Base-by-base conservation (phyloP, 2,797 vertebrate genomes). In the Bradypodion ventrale region DNA sequence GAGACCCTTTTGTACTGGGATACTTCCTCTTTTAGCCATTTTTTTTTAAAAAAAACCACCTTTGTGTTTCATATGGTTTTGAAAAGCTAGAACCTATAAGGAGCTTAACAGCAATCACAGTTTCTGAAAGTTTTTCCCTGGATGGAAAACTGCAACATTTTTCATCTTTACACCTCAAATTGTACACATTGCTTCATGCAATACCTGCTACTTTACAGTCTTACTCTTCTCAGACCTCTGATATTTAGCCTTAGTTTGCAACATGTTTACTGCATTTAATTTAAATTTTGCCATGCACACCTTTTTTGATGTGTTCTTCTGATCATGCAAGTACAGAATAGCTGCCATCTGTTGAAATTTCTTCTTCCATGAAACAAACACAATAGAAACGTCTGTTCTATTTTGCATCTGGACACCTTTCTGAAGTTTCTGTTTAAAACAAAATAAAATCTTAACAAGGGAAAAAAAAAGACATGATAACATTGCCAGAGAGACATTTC, bases 31-130 rank as follows among this genome's bases (percentile, higher is more conserved):
- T 62, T 42, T 60, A 12, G n/a, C 37, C 19, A 40, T 37, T 66
- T n/a, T n/a, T n/a, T n/a, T 86, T 59, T 35, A 65, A 74, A 49
- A 49, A 49, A 49, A 49, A 74, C 59, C n/a, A n/a, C 25, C 63
- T 79, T 72, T 62, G 29, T 66, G n/a, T 73, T 66, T 23, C 46
- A 29, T 59, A 44, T 21, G 25, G 16, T 44, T 78, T 78, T 44
- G 46, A 66, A 59, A 83, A 35, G 76, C 75, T 86, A 60, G 49
- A 65, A 35, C 21, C 19, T 49, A 70, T 82, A 52, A 72, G 65
- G 23, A 46, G 40, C 19, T 77, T 63, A 82, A 10, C 40, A 62
- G 21, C 16, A 15, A 44, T 40, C 60, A 70, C 27, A 27, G 23
- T 72, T 84, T 73, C 77, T 32, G 70, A 42, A 65, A 63, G 56